phyloP scores from a whole-genome alignment of 2,113 vertebrate species.

The Ifrita kowaldi region DNA sequence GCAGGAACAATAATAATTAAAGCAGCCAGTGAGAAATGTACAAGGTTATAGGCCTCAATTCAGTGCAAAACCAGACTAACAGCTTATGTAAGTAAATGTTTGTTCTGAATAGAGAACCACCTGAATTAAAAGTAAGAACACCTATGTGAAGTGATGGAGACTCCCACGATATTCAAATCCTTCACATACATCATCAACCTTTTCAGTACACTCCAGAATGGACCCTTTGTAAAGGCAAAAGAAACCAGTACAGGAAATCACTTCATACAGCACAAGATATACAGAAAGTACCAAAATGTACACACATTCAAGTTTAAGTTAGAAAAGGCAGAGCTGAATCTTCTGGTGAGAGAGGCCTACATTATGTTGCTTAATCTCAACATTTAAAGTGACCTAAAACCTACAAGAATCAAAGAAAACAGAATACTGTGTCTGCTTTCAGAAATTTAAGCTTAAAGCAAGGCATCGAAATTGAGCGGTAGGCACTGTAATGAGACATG shows the following conservation, averaged over 20 bases:
- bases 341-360: slow-evolving; percentile 35
- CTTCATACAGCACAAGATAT: slow-evolving; percentile 54
- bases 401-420: slow-evolving; percentile 32
- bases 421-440: slow-evolving; percentile 24
- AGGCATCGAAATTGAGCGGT: slow-evolving; percentile 11
- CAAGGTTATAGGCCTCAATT: slow-evolving; percentile 47
- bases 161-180: neutral
- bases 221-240: slow-evolving; percentile 34
- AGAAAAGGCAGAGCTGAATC: neutral
- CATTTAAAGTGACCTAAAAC: slow-evolving; percentile 54
- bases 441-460: slow-evolving; percentile 21
- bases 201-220: neutral
- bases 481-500: neutral
- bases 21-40: slow-evolving; percentile 45
- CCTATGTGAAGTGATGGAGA: slow-evolving; percentile 41
- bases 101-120: slow-evolving; percentile 51
- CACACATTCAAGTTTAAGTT: slow-evolving; percentile 33
- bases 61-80: slow-evolving; percentile 60
- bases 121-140: slow-evolving; percentile 60
- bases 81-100: slow-evolving; percentile 55
- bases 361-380: slow-evolving; percentile 23
- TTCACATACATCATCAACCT: neutral
- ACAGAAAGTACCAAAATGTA: slow-evolving; percentile 32
- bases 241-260: slow-evolving; percentile 33
- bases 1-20: slow-evolving; percentile 30